phyloP scores from a whole-genome alignment of 1,140 invertebrate genomes.

The Apis florea region DNA sequence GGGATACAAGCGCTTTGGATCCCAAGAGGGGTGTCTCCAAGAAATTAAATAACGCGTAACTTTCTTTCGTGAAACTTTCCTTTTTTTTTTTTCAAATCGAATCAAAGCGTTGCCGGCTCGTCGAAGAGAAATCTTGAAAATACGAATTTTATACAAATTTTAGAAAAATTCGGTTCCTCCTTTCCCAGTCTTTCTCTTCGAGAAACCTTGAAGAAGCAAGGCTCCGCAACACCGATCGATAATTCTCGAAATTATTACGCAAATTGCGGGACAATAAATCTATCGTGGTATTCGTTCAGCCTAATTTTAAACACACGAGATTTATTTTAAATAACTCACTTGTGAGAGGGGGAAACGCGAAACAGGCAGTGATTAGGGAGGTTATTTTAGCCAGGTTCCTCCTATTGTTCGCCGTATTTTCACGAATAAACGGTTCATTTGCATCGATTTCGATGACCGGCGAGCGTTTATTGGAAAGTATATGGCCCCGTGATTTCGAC shows the following conservation, averaged over 20 bases:
- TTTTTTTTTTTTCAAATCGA: no score
- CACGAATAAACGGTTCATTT: constrained; percentile 45
- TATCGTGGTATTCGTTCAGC: no score
- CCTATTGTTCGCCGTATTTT: constrained; percentile 39
- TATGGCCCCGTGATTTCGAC: constrained; percentile 23
- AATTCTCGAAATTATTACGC: background rate
- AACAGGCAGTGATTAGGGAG: background rate
- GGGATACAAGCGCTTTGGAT: no score
- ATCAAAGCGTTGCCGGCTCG: no score
- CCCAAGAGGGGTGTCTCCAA: no score
- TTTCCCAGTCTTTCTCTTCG: no score
- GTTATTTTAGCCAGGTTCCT: background rate
- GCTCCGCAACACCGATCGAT: background rate
- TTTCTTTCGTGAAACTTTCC: no score
- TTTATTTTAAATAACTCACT: constrained; percentile 8
- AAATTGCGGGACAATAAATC: background rate
- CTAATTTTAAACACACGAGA: background rate
- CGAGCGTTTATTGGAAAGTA: constrained; percentile 25
- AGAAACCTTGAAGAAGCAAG: no score
- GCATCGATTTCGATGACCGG: constrained; percentile 34
- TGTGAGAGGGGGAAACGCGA: background rate
- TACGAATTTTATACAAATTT: no score
- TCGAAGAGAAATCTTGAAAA: no score
- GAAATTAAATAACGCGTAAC: no score
- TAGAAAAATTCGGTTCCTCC: no score